phyloP scores from a whole-genome alignment of 2,888 invertebrate species.

The Dyspetes luteomarginatus region DNA sequence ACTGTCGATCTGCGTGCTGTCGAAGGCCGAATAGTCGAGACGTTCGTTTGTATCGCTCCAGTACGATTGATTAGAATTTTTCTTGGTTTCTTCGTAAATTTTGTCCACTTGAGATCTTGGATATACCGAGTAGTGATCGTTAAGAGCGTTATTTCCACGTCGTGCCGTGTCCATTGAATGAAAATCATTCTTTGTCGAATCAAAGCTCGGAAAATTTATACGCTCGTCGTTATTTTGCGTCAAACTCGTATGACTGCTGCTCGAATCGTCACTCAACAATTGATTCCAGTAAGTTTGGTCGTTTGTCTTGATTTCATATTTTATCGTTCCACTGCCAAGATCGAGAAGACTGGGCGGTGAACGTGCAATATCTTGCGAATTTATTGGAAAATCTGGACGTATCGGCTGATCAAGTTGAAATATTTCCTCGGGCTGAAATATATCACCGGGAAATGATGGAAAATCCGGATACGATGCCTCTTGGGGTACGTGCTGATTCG shows the following conservation, averaged over 20 bases:
- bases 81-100: constrained; percentile 14
- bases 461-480: constrained; percentile 84
- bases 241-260: constrained; percentile 80
- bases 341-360: constrained; percentile 90
- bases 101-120: constrained; percentile 16
- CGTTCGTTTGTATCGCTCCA: neutral
- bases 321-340: constrained; percentile 89
- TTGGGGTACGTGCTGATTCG: constrained; percentile 82
- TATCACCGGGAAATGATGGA: constrained; percentile 86
- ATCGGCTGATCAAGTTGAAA: constrained; percentile 91
- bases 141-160: constrained; percentile 7
- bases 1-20: neutral
- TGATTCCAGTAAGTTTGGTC: constrained; percentile 80
- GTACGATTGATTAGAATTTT: constrained; percentile 26
- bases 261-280: constrained; percentile 81
- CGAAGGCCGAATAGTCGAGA: neutral
- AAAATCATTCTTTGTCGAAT: constrained; percentile 71
- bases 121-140: constrained; percentile 49
- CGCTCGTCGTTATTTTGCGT: constrained; percentile 85
- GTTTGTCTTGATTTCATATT: constrained; percentile 85
- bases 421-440: constrained; percentile 91
- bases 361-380: constrained; percentile 83
- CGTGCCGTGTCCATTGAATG: constrained; percentile 61
- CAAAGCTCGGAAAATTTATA: constrained; percentile 76
- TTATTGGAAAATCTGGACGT: constrained; percentile 86